phyloP scores from a whole-genome alignment of 2,888 invertebrate genomes.

The Drosophila anomelani region DNA sequence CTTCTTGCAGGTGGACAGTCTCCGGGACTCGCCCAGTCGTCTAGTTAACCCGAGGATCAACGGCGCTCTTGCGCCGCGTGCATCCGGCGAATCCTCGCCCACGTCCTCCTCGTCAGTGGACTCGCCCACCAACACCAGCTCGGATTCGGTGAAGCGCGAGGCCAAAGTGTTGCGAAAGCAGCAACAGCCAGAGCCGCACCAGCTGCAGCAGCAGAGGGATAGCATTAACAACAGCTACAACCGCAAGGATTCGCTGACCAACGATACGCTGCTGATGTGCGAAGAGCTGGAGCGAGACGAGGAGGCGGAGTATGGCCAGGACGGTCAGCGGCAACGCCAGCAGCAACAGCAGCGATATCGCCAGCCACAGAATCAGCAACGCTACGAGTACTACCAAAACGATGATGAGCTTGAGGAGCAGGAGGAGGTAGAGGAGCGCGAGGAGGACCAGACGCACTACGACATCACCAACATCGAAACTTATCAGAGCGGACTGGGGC shows the following conservation, averaged over 20 bases:
- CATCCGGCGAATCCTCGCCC: conserved; percentile 85
- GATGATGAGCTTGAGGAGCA: conserved; percentile 73
- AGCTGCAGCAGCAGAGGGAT: conserved; percentile 76
- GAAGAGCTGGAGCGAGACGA: conserved; percentile 83
- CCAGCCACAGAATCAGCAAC: conserved; percentile 68
- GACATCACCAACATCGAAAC: conserved; percentile 83
- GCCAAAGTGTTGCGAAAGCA: conserved; percentile 63
- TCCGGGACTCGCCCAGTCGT: conserved; percentile 84
- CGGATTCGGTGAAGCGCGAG: conserved; percentile 81
- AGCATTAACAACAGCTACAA: conserved; percentile 84
- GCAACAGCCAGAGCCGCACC: conserved; percentile 54
- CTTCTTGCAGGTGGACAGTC: conserved; percentile 81
- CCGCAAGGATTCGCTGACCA: conserved; percentile 82
- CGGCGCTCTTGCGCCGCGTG: conserved; percentile 84
- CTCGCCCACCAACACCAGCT: conserved; percentile 82
- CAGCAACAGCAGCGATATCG: conserved; percentile 46
- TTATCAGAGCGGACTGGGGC: conserved; percentile 76
- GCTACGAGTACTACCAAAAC: conserved; percentile 80
- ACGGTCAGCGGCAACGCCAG: conserved; percentile 65
- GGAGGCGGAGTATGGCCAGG: conserved; percentile 60
- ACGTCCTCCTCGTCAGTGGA: conserved; percentile 84
- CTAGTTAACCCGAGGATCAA: conserved; percentile 77
- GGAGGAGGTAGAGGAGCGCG: conserved; percentile 74
- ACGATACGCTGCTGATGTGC: conserved; percentile 81
- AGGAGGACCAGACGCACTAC: conserved; percentile 83